Base-by-base conservation (phyloP, 2,113 vertebrate genomes). In the Hepsetus odoe region DNA sequence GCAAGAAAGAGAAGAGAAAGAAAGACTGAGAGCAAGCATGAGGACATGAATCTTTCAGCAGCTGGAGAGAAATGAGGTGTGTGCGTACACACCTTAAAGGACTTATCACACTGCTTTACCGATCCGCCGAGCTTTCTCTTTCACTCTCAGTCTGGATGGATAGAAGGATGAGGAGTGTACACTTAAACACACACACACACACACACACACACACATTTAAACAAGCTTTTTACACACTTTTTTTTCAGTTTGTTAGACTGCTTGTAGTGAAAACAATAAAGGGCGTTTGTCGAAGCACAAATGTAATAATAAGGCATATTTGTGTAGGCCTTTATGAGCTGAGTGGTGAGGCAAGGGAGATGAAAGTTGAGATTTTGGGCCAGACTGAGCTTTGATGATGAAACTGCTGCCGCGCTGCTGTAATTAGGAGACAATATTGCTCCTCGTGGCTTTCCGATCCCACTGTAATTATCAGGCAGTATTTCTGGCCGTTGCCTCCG, bases 401-500 rank as follows among this genome's bases (percentile, higher is more conserved):
- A 91, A 93, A 92, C 85, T 86, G 85, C 81, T 81, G 83, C 82
- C 66, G 85, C 83, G 75, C 83, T 85, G 72, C 84, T 83, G 89
- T 91, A 91, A 92, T 91, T 91, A 91, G 90, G 80, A 80, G 81
- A 86, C 85, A 86, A 82, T 88, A 89, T 90, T 86, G 84, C 85
- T 88, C 87, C 89, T 85, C 82, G 79, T 86, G 86, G 86, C 88
- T 85, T 87, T 89, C 83, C 64, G 28, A 78, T 84, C 81, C 82
- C 72, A 76, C 67, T 76, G 82, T 79, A 86, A 85, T 90, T 87
- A 79, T 83, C 80, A 35, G 46, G 22, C 71, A 32, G 73, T 79
- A 69, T 84, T 76, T 74, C 77, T 44, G 26, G 72, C 78, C 86
- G 80, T 74, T 69, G 42, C 86, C 83, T 82, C 81, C 65, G 81